A percentile compares a stretch with the other conserved stretches of the same genome.
Evolutionary conservation across 2,888 invertebrate species (phyloP).

Genomic region (Rhagophthalmus giganteus): DNA sequence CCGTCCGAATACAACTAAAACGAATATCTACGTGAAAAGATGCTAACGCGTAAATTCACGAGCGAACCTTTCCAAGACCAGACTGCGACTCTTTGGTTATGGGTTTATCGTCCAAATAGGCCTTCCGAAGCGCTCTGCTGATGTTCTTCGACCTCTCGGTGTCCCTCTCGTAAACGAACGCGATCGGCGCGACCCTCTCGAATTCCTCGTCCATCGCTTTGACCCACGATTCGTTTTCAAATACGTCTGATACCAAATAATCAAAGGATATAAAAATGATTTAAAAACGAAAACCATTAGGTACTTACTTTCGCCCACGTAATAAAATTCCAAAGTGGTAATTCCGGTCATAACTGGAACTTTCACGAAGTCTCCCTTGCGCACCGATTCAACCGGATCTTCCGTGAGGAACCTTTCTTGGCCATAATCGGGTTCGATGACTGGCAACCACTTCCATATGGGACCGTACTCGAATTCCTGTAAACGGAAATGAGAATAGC

Average conservation of each 20-base stretch:
- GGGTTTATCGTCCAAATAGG: slow-evolving; percentile 56
- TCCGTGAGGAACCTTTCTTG: slow-evolving; percentile 65
- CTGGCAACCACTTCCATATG: slow-evolving; percentile 61
- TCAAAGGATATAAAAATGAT: no score
- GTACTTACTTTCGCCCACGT: slow-evolving; percentile 64
- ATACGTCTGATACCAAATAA: slow-evolving; percentile 61
- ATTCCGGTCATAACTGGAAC: slow-evolving; percentile 68
- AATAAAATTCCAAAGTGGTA: slow-evolving; percentile 68
- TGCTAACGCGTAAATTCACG: neutral
- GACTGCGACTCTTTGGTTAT: slow-evolving; percentile 50
- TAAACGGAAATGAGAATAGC: no score
- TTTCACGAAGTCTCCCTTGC: slow-evolving; percentile 60
- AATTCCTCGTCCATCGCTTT: slow-evolving; percentile 64
- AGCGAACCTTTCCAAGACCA: slow-evolving; percentile 57
- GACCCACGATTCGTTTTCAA: slow-evolving; percentile 59
- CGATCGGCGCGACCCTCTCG: slow-evolving; percentile 65
- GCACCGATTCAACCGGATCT: slow-evolving; percentile 62
- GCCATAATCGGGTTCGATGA: slow-evolving; percentile 66
- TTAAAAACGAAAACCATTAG: neutral
- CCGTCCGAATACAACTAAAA: slow-evolving; percentile 62
- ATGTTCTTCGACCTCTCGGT: slow-evolving; percentile 59
- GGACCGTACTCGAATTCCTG: slow-evolving; percentile 62
- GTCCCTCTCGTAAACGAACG: slow-evolving; percentile 64
- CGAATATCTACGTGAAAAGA: neutral
- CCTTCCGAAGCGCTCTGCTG: slow-evolving; percentile 57